Base-by-base conservation (phyloP, 2,113 vertebrate species). In the Perca schrenkii region DNA sequence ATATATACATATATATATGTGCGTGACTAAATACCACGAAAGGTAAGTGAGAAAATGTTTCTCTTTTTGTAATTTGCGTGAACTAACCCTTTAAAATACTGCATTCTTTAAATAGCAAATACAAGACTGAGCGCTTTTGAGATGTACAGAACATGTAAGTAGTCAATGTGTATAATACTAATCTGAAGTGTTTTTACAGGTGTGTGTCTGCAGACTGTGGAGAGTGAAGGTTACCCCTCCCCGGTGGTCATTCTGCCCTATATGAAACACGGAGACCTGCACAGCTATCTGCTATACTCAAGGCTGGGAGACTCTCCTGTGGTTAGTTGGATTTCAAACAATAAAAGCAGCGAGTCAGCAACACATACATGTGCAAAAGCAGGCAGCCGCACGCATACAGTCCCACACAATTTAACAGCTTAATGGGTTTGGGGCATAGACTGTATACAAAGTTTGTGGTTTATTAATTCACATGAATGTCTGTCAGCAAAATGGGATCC, bases 261-360 rank as follows among this genome's bases (percentile, higher is more conserved):
- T 86, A 98, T 98, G 97, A 97, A 97, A 40, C 97, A 98, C 0
- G 97, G 97, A 61, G 97, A 98, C 86, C 94, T 98, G n/a, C 97
- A 98, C 93, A 98, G 97, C 82, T 98, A 97, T 89, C 96, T 98
- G 82, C 96, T 98, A 0, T 98, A 97, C 82, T 98, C 97, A 0
- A 93, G 97, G 25, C 96, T 98, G 0, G 97, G 97, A 40, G 97
- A 98, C 86, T 95, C 93, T 76, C 97, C 97, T 3, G 90, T 97
- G 95, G 97, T 98, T 46, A 93, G 96, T 89, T 19, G 40, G 54
- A 61, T 62, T n/a, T 63, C 12, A 77, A 46, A 77, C 66, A 72
- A 63, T 68, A 36, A 71, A 75, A 50, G 36, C 69, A 65, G 10
- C 16, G 5, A 79, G 63, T 88, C 88, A 85, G 16, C 78, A 74